Evolutionary conservation across 2,113 vertebrate genomes (phyloP).

Genomic region (Mugil cephalus): DNA sequence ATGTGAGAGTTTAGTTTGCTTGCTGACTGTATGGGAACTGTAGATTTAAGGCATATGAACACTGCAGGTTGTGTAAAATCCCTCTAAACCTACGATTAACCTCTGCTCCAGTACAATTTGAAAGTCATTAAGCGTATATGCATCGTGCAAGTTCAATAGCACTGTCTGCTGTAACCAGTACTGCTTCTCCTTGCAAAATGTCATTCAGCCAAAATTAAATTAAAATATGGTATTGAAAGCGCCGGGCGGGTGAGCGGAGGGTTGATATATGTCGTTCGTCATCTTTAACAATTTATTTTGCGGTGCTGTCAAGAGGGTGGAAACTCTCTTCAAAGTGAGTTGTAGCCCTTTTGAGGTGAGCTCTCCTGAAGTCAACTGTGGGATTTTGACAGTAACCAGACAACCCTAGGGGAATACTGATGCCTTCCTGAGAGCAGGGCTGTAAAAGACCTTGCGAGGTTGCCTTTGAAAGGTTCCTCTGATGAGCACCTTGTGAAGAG

Average conservation of each 20-base stretch:
- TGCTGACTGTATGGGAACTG: too few relatives aligned
- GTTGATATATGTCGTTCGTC: neutral
- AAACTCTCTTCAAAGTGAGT: slow-evolving; percentile 40
- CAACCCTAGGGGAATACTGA: slow-evolving; percentile 62
- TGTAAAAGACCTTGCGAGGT: slow-evolving; percentile 63
- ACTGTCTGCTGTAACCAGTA: slow-evolving; percentile 15
- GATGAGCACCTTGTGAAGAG: slow-evolving; percentile 62
- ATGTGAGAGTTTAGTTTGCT: too few relatives aligned
- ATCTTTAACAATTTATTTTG: slow-evolving; percentile 16
- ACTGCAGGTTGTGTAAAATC: slow-evolving; percentile 5
- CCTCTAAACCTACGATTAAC: slow-evolving; percentile 1
- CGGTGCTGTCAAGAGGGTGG: slow-evolving; percentile 30
- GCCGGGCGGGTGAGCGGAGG: neutral
- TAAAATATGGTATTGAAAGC: neutral
- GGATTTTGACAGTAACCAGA: slow-evolving; percentile 61
- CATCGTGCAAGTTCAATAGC: slow-evolving; percentile 15
- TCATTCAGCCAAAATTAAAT: neutral
- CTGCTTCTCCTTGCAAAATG: neutral
- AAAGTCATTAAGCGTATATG: slow-evolving; percentile 9
- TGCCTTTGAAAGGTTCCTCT: slow-evolving; percentile 70
- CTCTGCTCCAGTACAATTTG: neutral
- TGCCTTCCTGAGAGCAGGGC: slow-evolving; percentile 53
- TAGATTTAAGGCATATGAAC: slow-evolving; percentile 6
- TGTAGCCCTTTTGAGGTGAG: slow-evolving; percentile 46
- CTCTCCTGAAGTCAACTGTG: slow-evolving; percentile 59